Base-by-base conservation (phyloP, 2,113 vertebrate species). In the Alligator mississippiensis region DNA sequence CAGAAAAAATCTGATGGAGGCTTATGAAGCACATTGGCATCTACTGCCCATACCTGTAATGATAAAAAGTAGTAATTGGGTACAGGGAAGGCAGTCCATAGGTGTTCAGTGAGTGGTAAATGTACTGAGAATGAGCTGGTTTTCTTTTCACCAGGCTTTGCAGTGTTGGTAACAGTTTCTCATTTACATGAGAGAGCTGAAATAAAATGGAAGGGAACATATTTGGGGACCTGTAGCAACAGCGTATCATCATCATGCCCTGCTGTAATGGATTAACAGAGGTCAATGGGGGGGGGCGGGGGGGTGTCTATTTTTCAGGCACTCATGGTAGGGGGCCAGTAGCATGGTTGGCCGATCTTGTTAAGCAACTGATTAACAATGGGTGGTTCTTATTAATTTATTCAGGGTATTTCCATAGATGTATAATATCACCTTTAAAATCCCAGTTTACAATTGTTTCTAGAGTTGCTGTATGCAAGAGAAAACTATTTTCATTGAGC, bases 1-100 rank as follows among this genome's bases (percentile, higher is more conserved):
- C 97, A 97, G 22, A 98, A 90, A 78, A 97, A 98, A 93, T 96
- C 85, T 5, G 87, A 91, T 17, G 96, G 97, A 74, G 88, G 90
- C 22, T 89, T 87, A 54, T 95, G 96, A 82, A 96, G 88, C 22
- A 47, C 79, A 57, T 86, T 34, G 21, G 96, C 91, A 16, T 34
- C 74, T 88, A 95, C 94, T 86, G 97, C 84, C 98, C 98, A 98
- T 11, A 98, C 82, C 96, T 97, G 79, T 7, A 76, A 92, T 58
- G 87, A 77, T 80, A 55, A 80, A 77, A 38, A 85, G 74, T 22
- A 72, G 28, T 13, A 27, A 27, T 89, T 28, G 77, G 75, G 63
- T 76, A 80, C 77, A 94, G 15, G n/a, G 34, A 64, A 88, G 82
- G 86, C 25, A 59, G 19, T 14, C 90, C 38, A 79, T 78, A 59